These are phyloP conservation scores for Limosa lapponica DNA, from an alignment of 2,797 vertebrate species.

Conservation along the genomic window DNA sequence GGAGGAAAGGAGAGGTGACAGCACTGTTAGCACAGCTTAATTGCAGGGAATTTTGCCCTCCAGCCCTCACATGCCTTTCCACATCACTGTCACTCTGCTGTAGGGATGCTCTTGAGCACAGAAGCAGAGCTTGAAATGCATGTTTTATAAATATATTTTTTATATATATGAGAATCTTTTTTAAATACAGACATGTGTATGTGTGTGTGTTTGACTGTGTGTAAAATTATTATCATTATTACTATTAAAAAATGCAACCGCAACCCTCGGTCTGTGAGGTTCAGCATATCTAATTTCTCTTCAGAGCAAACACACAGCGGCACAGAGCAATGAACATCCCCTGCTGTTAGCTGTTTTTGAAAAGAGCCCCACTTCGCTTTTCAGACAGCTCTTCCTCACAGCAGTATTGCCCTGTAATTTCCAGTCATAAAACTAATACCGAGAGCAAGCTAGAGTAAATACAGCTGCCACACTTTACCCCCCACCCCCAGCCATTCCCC, in stretches of 20 bases:
- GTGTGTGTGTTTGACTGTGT: background rate
- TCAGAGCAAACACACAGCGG: background rate
- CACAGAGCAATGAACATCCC: slow-evolving; percentile 7
- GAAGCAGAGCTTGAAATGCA: background rate
- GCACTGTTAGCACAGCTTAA: slow-evolving; percentile 15
- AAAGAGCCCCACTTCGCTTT: background rate
- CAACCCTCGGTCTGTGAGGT: background rate
- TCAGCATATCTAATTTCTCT: slow-evolving; percentile 1
- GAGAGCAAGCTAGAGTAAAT: background rate
- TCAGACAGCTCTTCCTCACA: background rate
- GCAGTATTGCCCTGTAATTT: slow-evolving; percentile 21
- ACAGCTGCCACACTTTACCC: background rate
- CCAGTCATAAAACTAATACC: slow-evolving; percentile 9
- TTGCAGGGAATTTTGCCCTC: slow-evolving; percentile 12
- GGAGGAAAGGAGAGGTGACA: slow-evolving; percentile 1
- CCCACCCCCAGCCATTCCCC: fast-evolving
- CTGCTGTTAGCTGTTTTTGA: slow-evolving; percentile 20
- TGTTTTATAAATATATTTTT: background rate
- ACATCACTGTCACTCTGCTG: background rate
- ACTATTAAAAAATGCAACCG: background rate
- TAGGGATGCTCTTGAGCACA: background rate
- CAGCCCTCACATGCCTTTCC: background rate
- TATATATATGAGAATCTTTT: background rate
- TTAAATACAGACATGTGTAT: background rate
- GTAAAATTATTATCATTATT: background rate